A percentile compares a stretch with the other conserved stretches of the same genome.
These are phyloP conservation scores for Pollimyrus isidori DNA, from an alignment of 2,113 vertebrate species.

Conservation along the genomic window DNA sequence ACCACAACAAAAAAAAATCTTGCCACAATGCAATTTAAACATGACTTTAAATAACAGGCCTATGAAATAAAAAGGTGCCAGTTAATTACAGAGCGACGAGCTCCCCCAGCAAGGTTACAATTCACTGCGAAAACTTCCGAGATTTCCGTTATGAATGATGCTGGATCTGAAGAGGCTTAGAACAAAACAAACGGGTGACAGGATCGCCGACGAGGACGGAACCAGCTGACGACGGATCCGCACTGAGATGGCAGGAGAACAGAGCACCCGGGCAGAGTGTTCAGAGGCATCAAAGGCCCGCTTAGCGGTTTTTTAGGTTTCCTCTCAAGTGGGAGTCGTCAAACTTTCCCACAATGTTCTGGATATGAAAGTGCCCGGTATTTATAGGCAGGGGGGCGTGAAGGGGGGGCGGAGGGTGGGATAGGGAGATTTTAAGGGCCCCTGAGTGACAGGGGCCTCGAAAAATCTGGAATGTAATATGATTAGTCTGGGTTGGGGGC, in stretches of 20 bases:
- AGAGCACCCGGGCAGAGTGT: not conserved
- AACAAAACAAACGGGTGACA: not conserved
- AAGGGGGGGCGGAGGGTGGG: too few species aligned
- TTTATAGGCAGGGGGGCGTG: not conserved
- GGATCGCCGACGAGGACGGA: not conserved
- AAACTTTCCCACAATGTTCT: not conserved
- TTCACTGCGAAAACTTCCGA: not conserved
- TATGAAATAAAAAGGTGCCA: not conserved
- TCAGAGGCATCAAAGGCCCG: not conserved
- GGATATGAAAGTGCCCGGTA: not conserved
- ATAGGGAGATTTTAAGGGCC: too few species aligned
- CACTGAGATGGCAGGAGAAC: not conserved
- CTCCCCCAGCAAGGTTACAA: not conserved
- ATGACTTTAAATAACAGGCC: not conserved
- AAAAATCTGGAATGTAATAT: too few species aligned
- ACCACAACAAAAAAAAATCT: slow-evolving; percentile 13
- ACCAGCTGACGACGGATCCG: not conserved
- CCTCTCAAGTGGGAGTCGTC: not conserved
- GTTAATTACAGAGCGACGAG: not conserved
- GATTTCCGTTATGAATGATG: not conserved
- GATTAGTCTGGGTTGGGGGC: too few species aligned
- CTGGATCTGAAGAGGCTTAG: not conserved
- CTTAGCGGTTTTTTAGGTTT: not conserved
- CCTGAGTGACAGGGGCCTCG: too few species aligned
- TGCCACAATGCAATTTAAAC: slow-evolving; percentile 30